A percentile compares a stretch with the other conserved stretches of the same genome.
Conservation (phyloP, 1,140 invertebrate genomes). For the Globodera rostochiensis region DNA sequence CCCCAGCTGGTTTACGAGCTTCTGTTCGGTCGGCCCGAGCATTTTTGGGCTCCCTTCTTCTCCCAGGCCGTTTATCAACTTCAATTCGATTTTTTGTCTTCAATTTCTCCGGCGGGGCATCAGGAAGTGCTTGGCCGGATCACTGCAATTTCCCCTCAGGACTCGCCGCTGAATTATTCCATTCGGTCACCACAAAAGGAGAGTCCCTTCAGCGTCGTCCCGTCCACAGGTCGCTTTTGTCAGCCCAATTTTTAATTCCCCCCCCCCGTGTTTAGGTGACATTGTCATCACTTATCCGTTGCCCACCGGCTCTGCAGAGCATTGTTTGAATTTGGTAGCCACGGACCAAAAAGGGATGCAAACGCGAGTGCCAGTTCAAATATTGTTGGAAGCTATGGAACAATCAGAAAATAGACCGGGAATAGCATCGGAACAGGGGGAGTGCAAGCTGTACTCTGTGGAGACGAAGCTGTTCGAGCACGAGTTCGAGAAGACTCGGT, state of each 20-base stretch:
- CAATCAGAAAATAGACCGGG: not conserved
- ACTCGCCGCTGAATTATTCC: conserved; percentile 4
- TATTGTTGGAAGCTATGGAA: not conserved
- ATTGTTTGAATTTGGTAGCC: conserved; percentile 26
- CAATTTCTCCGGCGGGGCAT: not conserved
- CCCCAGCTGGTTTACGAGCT: conserved; percentile 26
- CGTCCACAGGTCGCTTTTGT: conserved; percentile 12
- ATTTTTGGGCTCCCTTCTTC: conserved; percentile 24
- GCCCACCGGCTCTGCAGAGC: not conserved
- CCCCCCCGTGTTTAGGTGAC: conserved; percentile 1
- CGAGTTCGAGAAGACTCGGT: conserved; percentile 7
- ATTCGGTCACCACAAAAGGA: not conserved
- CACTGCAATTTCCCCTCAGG: conserved; percentile 9
- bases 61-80: conserved; percentile 20
- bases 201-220: conserved; percentile 23
- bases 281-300: conserved; percentile 17
- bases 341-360: conserved; percentile 9
- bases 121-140: conserved; percentile 24
- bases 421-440: not conserved
- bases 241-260: not conserved
- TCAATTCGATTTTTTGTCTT: not conserved
- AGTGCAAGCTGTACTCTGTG: conserved; percentile 16
- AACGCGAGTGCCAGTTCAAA: conserved; percentile 10
- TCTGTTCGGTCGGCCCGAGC: conserved; percentile 20
- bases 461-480: conserved; percentile 6